A percentile compares a stretch with the other conserved stretches of the same genome.
These are phyloP conservation scores for Ephestia elutella DNA, from an alignment of 1,140 invertebrate species.

Conservation along the genomic window DNA sequence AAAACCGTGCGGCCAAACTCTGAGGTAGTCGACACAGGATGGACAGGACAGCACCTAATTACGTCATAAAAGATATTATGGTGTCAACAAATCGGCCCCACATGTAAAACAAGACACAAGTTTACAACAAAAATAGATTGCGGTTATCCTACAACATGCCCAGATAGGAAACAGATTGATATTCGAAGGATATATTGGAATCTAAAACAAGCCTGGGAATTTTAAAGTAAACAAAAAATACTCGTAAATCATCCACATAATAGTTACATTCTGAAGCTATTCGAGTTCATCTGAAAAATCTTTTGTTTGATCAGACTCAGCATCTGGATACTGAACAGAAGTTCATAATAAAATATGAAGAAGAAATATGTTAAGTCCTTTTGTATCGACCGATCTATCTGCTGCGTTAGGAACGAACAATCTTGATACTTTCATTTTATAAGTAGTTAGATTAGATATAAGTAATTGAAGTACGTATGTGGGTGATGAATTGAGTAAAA, in stretches of 20 bases:
- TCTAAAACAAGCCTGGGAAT: conserved; percentile 52
- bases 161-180: conserved; percentile 17
- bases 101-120: conserved; percentile 1
- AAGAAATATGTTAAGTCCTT: conserved; percentile 74
- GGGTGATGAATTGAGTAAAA: too few relatives aligned
- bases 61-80: conserved; percentile 8
- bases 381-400: conserved; percentile 68
- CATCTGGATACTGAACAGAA: conserved; percentile 73
- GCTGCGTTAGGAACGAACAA: conserved; percentile 27
- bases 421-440: conserved; percentile 50
- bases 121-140: neutral
- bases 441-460: too few relatives aligned
- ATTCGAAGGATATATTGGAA: conserved; percentile 22
- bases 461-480: too few relatives aligned
- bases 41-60: neutral
- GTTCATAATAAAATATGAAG: conserved; percentile 73
- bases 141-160: neutral
- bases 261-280: conserved; percentile 63
- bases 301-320: conserved; percentile 72
- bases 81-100: conserved; percentile 10
- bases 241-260: conserved; percentile 63
- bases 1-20: neutral
- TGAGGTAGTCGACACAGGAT: conserved; percentile 8
- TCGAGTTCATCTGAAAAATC: conserved; percentile 67
- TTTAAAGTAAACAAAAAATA: conserved; percentile 62